phyloP scores from a whole-genome alignment of 2,113 vertebrate species.

The Acrocephalus kingi region DNA sequence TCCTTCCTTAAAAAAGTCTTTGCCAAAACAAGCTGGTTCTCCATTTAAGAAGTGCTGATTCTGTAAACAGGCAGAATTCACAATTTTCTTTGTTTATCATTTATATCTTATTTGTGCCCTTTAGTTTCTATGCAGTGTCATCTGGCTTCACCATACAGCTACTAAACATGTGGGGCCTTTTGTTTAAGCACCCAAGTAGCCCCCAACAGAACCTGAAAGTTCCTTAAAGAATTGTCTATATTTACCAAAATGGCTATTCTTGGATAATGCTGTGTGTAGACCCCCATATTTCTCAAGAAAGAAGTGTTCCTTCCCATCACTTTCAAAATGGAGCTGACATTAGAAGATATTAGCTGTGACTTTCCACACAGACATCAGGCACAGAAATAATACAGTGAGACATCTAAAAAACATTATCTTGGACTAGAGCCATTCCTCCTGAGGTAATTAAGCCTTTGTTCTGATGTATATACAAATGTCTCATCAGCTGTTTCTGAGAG shows the following conservation, averaged over 20 bases:
- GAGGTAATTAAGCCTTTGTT: slow-evolving; percentile 34
- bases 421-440: neutral
- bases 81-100: neutral
- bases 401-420: neutral
- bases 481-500: slow-evolving; percentile 2
- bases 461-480: neutral
- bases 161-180: neutral
- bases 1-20: neutral
- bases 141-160: neutral
- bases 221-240: neutral
- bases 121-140: neutral
- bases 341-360: neutral
- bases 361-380: neutral
- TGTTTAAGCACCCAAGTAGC: neutral
- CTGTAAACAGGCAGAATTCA: neutral
- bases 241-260: neutral
- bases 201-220: neutral
- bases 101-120: neutral
- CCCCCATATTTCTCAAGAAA: neutral
- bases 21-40: neutral
- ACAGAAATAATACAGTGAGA: neutral
- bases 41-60: neutral
- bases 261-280: neutral
- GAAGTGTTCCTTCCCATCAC: neutral
- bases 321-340: neutral